A percentile compares a stretch with the other conserved stretches of the same genome.
phyloP scores from a whole-genome alignment of 2,888 invertebrate genomes.

The Pachymerium ferrugineum region DNA sequence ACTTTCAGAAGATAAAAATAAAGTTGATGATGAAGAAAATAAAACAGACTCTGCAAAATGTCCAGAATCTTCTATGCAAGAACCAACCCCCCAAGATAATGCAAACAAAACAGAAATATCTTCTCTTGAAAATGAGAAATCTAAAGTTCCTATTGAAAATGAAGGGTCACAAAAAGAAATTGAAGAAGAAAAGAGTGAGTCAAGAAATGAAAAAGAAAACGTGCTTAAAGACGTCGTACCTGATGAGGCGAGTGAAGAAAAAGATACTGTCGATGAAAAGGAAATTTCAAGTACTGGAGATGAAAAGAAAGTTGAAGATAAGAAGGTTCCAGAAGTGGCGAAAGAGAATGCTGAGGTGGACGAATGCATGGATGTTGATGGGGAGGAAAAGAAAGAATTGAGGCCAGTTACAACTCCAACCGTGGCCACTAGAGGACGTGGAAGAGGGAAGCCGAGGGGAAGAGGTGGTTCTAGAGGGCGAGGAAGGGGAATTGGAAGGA shows the following conservation, averaged over 20 bases:
- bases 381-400: not conserved
- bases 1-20: too few species aligned
- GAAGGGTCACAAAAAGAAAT: not conserved
- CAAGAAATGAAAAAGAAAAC: constrained; percentile 28
- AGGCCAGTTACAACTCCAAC: not conserved
- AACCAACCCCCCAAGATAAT: too few species aligned
- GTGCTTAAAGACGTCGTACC: not conserved
- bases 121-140: too few species aligned
- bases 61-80: too few species aligned
- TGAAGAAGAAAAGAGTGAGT: constrained; percentile 30
- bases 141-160: not conserved
- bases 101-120: too few species aligned
- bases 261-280: constrained; percentile 39
- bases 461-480: constrained; percentile 26
- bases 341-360: not conserved
- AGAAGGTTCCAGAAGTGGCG: not conserved
- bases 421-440: not conserved
- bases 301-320: not conserved
- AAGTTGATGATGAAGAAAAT: too few species aligned
- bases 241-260: constrained; percentile 42
- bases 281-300: constrained; percentile 27
- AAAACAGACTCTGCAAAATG: too few species aligned
- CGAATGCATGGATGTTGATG: constrained; percentile 17
- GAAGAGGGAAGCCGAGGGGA: constrained; percentile 30
- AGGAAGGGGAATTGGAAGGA: constrained; percentile 23